Evolutionary conservation across 2,888 invertebrate species (phyloP).

Genomic region (Thalpophila matura): DNA sequence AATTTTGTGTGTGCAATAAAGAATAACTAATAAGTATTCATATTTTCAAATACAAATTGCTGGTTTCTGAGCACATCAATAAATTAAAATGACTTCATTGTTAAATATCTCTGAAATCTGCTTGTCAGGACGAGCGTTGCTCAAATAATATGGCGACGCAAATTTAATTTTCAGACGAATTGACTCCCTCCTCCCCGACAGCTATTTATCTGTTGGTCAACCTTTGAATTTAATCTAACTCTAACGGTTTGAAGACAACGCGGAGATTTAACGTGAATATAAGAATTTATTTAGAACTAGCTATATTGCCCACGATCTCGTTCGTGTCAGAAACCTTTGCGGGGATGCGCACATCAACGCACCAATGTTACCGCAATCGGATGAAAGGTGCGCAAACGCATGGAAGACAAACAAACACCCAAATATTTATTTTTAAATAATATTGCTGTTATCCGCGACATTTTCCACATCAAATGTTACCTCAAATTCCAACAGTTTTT

Average conservation of each 20-base stretch:
- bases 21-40: not conserved
- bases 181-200: not conserved
- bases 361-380: too few species aligned
- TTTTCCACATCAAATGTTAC: too few species aligned
- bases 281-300: too few species aligned
- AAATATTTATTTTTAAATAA: too few species aligned
- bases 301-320: too few species aligned
- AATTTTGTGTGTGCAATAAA: too few species aligned
- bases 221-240: not conserved
- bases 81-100: slow-evolving; percentile 9
- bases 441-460: too few species aligned
- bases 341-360: too few species aligned
- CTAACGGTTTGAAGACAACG: not conserved
- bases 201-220: slow-evolving; percentile 9
- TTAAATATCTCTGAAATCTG: not conserved
- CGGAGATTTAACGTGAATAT: not conserved
- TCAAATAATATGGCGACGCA: slow-evolving; percentile 20
- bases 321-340: too few species aligned
- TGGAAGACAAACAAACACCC: too few species aligned
- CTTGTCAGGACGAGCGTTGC: not conserved
- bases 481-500: too few species aligned
- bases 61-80: not conserved
- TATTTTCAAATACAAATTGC: not conserved
- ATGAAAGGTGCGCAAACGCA: too few species aligned
- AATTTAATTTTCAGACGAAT: slow-evolving; percentile 19